A percentile compares a stretch with the other conserved stretches of the same genome.
These are phyloP conservation scores for Acleris literana DNA, from an alignment of 2,888 invertebrate genomes.

Conservation along the genomic window DNA sequence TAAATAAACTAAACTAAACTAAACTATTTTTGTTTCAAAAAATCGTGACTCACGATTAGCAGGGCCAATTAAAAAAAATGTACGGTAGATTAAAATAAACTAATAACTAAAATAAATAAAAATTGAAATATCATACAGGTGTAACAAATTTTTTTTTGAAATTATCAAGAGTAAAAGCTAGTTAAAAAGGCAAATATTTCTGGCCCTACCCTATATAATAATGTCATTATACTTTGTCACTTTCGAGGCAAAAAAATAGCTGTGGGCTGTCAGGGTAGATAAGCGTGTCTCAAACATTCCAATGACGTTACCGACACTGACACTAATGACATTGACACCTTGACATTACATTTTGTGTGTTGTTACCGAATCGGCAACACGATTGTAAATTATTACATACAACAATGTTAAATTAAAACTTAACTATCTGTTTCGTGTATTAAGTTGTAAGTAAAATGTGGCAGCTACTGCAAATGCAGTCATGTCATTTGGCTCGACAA, in stretches of 20 bases:
- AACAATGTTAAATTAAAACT: conserved; percentile 49
- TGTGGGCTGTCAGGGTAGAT: background rate
- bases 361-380: conserved; percentile 42
- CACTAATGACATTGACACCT: background rate
- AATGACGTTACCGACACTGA: background rate
- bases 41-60: too few relatives aligned
- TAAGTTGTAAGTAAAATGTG: conserved; percentile 59
- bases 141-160: too few relatives aligned
- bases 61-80: too few relatives aligned
- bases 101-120: too few relatives aligned
- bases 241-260: background rate
- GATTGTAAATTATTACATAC: conserved; percentile 44
- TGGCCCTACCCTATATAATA: too few relatives aligned
- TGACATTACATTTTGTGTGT: conserved; percentile 22
- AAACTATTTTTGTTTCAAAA: too few relatives aligned
- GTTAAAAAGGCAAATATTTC: too few relatives aligned
- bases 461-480: conserved; percentile 68
- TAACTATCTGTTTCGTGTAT: conserved; percentile 28
- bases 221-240: too few relatives aligned
- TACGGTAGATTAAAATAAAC: too few relatives aligned
- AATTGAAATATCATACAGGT: too few relatives aligned
- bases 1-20: too few relatives aligned
- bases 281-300: conserved; percentile 7
- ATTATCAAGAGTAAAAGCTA: too few relatives aligned
- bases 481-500: conserved; percentile 62